A percentile compares a stretch with the other conserved stretches of the same genome.
These are phyloP conservation scores for Neostethus bicornis DNA, from an alignment of 2,797 vertebrate genomes.

Conservation along the genomic window DNA sequence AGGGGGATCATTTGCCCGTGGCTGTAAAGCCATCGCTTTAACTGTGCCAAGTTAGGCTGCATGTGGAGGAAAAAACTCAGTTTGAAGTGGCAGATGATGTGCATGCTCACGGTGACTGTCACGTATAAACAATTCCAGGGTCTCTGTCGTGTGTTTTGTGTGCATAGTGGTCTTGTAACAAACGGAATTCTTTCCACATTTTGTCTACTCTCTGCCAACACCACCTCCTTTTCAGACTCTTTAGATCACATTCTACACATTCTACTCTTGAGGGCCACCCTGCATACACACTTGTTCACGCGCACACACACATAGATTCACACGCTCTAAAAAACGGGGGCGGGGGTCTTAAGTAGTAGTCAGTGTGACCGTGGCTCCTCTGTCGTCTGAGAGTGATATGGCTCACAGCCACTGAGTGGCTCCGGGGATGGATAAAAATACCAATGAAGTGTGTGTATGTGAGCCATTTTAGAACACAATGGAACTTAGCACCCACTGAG, in stretches of 20 bases:
- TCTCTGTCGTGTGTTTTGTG: constrained; percentile 40
- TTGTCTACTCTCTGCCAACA: constrained; percentile 41
- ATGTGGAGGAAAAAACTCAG: constrained; percentile 63
- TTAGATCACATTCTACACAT: constrained; percentile 58
- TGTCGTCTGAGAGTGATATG: constrained; percentile 73
- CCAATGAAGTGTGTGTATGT: constrained; percentile 43
- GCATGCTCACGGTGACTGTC: constrained; percentile 38
- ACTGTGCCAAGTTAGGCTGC: constrained; percentile 78
- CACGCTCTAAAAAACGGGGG: constrained; percentile 1
- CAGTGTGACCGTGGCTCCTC: constrained; percentile 64
- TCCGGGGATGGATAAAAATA: constrained; percentile 77
- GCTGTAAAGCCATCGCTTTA: constrained; percentile 77
- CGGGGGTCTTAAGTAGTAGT: constrained; percentile 59
- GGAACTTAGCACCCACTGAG: constrained; percentile 55
- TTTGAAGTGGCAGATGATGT: constrained; percentile 45
- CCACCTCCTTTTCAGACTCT: constrained; percentile 52
- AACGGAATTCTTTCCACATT: constrained; percentile 71
- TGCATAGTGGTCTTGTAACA: constrained; percentile 58
- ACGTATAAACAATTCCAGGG: constrained; percentile 58
- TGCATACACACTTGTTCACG: constrained; percentile 40
- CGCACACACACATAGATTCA: constrained; percentile 14
- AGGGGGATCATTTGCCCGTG: constrained; percentile 66
- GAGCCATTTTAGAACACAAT: constrained; percentile 63
- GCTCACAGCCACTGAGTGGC: constrained; percentile 66
- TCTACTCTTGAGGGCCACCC: constrained; percentile 49